Conservation (phyloP, 2,797 vertebrate genomes). For the Scolopax rusticola region DNA sequence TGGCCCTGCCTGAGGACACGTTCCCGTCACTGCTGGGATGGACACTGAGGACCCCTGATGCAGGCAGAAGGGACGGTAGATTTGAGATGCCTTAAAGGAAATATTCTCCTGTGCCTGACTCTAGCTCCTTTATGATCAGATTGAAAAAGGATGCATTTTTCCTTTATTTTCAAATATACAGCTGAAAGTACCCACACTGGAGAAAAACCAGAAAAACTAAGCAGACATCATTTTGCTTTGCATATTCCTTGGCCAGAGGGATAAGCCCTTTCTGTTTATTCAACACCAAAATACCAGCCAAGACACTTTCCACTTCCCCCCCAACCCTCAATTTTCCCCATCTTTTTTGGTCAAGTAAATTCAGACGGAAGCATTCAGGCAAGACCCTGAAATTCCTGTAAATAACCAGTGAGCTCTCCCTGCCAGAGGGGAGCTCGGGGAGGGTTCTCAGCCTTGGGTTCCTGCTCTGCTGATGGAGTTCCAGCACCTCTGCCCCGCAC, state of each 20-base stretch:
- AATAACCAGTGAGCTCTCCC: not conserved
- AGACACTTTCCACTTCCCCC: not conserved
- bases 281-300: not conserved
- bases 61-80: not conserved
- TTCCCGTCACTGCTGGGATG: fast-evolving
- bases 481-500: fast-evolving
- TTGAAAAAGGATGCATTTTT: not conserved
- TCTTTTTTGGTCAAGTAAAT: not conserved
- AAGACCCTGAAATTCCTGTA: not conserved
- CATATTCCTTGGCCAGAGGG: not conserved
- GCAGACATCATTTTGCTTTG: not conserved
- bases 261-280: not conserved
- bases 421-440: not conserved
- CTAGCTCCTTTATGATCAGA: no score
- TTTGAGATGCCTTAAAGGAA: not conserved
- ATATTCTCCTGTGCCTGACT: not conserved
- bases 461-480: fast-evolving
- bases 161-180: not conserved
- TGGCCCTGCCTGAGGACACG: fast-evolving
- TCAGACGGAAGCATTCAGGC: not conserved
- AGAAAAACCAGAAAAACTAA: not conserved
- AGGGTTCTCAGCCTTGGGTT: fast-evolving
- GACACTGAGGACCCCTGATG: not conserved
- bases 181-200: not conserved
- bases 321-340: not conserved